Conservation (phyloP, 1,140 invertebrate species). For the Epicauta chinensis region DNA sequence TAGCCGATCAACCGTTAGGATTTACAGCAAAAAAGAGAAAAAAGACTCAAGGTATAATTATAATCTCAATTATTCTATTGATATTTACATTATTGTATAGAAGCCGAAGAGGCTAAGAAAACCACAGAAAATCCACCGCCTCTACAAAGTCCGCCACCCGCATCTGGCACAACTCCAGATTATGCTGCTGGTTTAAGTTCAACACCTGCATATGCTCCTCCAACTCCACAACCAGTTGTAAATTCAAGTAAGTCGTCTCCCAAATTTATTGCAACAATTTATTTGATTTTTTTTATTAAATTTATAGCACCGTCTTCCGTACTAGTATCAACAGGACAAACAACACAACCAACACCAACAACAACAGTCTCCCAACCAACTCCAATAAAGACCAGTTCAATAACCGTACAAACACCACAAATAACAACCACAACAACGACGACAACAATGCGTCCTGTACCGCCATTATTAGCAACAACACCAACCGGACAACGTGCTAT, state of each 20-base stretch:
- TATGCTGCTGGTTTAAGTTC: conserved; percentile 47
- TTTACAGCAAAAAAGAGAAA: conserved; percentile 54
- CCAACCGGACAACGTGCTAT: conserved; percentile 29
- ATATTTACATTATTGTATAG: conserved; percentile 39
- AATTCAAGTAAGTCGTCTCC: too few relatives aligned
- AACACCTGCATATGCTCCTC: conserved; percentile 44
- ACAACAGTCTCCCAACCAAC: conserved; percentile 45
- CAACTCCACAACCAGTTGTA: conserved; percentile 34
- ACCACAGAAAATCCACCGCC: conserved; percentile 52
- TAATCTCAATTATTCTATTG: neutral
- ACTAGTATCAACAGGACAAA: conserved; percentile 14
- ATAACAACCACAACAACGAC: conserved; percentile 21
- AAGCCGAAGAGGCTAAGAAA: conserved; percentile 75
- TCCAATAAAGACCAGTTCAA: conserved; percentile 5
- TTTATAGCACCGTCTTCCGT: conserved; percentile 4
- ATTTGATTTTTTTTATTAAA: neutral
- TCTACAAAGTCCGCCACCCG: conserved; percentile 42
- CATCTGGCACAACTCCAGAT: conserved; percentile 43
- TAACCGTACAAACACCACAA: neutral
- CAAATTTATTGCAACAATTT: too few relatives aligned
- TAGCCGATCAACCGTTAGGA: conserved; percentile 82
- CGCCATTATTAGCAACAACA: conserved; percentile 34
- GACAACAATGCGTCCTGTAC: conserved; percentile 40
- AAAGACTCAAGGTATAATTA: conserved; percentile 50
- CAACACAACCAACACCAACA: conserved; percentile 18